Evolutionary conservation across 2,888 invertebrate species (phyloP), one percentile per base, ranked within the genome.

Genomic region (Portevinia maculata): DNA sequence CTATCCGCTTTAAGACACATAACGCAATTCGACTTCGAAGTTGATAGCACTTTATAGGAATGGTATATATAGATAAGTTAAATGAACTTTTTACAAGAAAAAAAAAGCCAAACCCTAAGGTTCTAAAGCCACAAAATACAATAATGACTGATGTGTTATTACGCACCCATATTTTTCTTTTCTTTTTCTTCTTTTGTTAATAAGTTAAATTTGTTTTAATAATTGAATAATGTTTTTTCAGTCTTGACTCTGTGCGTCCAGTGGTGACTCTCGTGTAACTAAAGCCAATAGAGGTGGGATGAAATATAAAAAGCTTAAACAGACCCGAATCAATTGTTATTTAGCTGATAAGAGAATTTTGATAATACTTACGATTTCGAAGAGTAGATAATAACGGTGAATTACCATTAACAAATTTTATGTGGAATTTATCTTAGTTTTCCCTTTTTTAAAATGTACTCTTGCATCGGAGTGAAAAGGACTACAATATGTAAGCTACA

Each of bases 111-210:
- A 57, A 17, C 11, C 9, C 55, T 64, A 37, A 74, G 55, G 24
- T 48, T 19, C 11, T 19, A 74, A 64, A 64, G 64, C 73, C 55
- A 64, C 64, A 28, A 39, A 48, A 64, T 52, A 19, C 15, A 46
- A 24, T 52, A 50, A 30, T 9, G 11, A 17, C 17, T n/a, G 5
- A 13, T 50, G 17, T 70, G 6, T 30, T 46, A 13, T 39, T 1
- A 3, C n/a, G 30, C 50, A 41, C 39, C n/a, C 73, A 64, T 74
- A 74, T 64, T 64, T 64, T 64, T 74, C n/a, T n/a, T n/a, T n/a
- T n/a, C n/a, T n/a, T n/a, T 64, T 64, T 64, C 73, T 74, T 74
- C 48, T 74, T 55, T 39, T 28, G 4, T 1, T 6, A 60, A 37
- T 15, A 5, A 11, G 44, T 28, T 37, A 8, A 4, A n/a, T 57